These are phyloP conservation scores for Ceratina australensis DNA, from an alignment of 1,140 invertebrate genomes.

Conservation along the genomic window DNA sequence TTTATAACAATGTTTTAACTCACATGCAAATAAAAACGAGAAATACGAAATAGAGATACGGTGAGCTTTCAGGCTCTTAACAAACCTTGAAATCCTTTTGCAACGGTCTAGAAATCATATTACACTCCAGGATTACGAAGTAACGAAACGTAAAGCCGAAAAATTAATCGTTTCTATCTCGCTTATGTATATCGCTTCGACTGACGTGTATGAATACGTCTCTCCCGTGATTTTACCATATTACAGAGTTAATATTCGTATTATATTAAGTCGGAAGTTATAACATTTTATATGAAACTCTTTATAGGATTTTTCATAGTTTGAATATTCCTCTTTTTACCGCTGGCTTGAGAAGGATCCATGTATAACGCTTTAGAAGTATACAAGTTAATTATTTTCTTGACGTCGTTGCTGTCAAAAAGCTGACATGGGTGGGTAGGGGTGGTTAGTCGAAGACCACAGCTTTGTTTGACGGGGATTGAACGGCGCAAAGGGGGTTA, in stretches of 20 bases:
- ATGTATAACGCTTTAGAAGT: not conserved
- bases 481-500: conserved; percentile 24
- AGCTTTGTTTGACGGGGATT: conserved; percentile 54
- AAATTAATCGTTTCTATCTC: conserved; percentile 5
- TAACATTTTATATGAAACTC: not conserved
- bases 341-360: not conserved
- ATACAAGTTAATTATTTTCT: conserved; percentile 54
- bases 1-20: too few species aligned
- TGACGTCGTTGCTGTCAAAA: conserved; percentile 19
- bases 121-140: not conserved
- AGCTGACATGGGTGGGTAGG: too few species aligned
- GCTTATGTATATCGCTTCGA: too few species aligned
- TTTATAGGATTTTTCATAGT: not conserved
- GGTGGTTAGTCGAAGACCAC: conserved; percentile 62
- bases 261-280: not conserved
- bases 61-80: not conserved
- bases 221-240: not conserved
- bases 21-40: too few species aligned
- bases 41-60: too few species aligned
- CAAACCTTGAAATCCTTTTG: not conserved
- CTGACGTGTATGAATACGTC: not conserved
- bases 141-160: not conserved
- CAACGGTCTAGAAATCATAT: not conserved
- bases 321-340: not conserved
- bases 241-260: not conserved